Conservation (phyloP, 2,888 invertebrate species). For the Eupithecia centaureata region DNA sequence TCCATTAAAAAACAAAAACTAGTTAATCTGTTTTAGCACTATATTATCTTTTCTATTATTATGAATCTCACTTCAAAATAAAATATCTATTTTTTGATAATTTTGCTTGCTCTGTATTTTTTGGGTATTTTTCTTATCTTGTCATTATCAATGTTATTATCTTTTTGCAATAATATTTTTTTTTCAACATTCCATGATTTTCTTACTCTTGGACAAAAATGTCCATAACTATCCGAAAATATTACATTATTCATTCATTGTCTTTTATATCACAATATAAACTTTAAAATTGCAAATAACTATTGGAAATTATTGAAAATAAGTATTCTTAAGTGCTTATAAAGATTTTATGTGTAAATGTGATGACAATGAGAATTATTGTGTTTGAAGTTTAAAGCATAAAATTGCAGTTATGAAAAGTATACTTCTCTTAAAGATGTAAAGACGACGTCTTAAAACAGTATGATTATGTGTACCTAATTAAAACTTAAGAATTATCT, state of each 20-base stretch:
- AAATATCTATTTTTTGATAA: conserved; percentile 3
- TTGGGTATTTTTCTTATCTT: conserved; percentile 1
- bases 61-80: conserved; percentile 17
- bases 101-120: conserved; percentile 1
- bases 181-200: conserved; percentile 12
- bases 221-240: not conserved
- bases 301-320: conserved; percentile 79
- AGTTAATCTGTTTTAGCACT: not conserved
- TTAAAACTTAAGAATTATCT: conserved; percentile 30
- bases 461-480: conserved; percentile 28
- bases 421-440: conserved; percentile 55
- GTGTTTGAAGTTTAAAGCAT: conserved; percentile 45
- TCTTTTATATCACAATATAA: not conserved
- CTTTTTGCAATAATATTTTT: not conserved
- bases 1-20: too few species aligned
- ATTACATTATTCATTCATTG: not conserved
- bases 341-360: conserved; percentile 71
- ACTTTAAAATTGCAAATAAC: not conserved
- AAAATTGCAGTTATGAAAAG: conserved; percentile 49
- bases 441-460: conserved; percentile 59
- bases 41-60: conserved; percentile 3
- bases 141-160: not conserved
- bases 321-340: conserved; percentile 76
- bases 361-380: conserved; percentile 52
- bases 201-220: not conserved